These are phyloP conservation scores for Leptura quadrifasciata DNA, from an alignment of 2,888 invertebrate species.

Conservation along the genomic window DNA sequence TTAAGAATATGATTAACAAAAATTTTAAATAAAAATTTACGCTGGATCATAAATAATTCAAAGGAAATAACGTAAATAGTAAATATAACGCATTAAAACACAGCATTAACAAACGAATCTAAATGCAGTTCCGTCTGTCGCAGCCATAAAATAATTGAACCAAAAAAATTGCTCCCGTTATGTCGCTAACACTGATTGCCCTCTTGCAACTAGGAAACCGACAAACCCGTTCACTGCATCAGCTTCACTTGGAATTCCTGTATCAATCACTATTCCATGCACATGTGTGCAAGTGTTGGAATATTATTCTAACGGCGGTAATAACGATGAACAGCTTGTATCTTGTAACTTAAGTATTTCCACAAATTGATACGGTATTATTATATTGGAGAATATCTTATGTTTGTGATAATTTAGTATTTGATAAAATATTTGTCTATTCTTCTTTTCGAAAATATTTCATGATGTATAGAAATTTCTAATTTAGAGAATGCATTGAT, in stretches of 20 bases:
- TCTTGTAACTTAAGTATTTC: neutral
- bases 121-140: neutral
- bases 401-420: neutral
- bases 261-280: conserved; percentile 36
- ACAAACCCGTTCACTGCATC: conserved; percentile 35
- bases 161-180: conserved; percentile 38
- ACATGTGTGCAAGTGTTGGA: conserved; percentile 30
- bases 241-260: conserved; percentile 22
- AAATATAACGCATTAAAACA: neutral
- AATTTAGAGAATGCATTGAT: too few species aligned
- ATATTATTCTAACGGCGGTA: conserved; percentile 26
- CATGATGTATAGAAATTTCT: too few species aligned
- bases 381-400: neutral
- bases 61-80: too few species aligned
- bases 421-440: neutral
- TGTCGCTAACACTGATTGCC: conserved; percentile 35
- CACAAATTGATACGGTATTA: neutral
- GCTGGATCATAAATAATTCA: too few species aligned
- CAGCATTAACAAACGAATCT: neutral
- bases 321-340: conserved; percentile 3
- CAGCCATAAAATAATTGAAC: conserved; percentile 22
- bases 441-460: too few species aligned
- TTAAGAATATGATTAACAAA: too few species aligned
- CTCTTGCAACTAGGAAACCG: conserved; percentile 33
- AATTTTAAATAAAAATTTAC: too few species aligned